Evolutionary conservation across 1,140 invertebrate species (phyloP), one percentile per base, ranked within the genome.

Genomic region (Drosophila setifemur): DNA sequence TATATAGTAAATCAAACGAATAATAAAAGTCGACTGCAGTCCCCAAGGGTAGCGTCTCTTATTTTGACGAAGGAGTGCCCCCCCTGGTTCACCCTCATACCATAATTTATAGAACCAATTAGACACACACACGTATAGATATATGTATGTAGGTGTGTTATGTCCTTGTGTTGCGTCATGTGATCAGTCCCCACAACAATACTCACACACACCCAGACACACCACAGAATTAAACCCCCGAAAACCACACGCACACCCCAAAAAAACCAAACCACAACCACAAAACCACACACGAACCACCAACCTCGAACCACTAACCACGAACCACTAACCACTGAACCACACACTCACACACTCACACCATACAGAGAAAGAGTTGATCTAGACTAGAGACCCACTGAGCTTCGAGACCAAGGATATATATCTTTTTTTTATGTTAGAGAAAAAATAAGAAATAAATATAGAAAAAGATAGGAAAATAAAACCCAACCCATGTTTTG

Each of bases 21-120:
- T 11, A n/a, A 43, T 1, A 67, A 74, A 81, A 67, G 12, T 89
- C 87, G 87, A 89, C 87, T 89, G 87, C 87, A 89, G 87, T 73
- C 87, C 87, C 87, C 87, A 66, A 76, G 77, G 83, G 81, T 86
- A 85, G 81, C 81, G 81, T 85, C 81, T 81, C 78, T 85, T 85
- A 85, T 85, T 55, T 81, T 61, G 53, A 60, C 39, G 58, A 48
- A 18, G 70, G 54, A 66, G 61, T 66, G 61, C 49, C 50, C 29
- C 31, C 40, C 44, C 39, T 67, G 61, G 61, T 66, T 66, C 61
- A 48, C 29, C 58, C 50, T 63, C 49, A 72, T 64, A 55, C 48
- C 69, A 64, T 33, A 64, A 73, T n/a, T n/a, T 66, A 66, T 68
- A 72, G 29, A 73, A 47, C 50, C 57, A 63, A 55, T 50, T 49